Evolutionary conservation across 1,140 invertebrate species (phyloP).

Genomic region (Spodoptera litura): DNA sequence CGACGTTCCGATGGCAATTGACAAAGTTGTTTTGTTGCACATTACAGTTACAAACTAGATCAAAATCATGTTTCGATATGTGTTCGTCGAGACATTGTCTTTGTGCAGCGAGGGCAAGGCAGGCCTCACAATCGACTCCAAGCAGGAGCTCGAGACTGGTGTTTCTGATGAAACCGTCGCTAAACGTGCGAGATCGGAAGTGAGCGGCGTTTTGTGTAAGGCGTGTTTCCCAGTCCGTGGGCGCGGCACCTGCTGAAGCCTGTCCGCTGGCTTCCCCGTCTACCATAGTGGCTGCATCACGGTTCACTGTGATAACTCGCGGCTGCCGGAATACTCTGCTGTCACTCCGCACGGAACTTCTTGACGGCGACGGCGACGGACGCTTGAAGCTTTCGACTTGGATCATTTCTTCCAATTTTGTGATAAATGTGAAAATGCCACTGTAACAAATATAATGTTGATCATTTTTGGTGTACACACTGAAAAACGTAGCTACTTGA

Average conservation of each 20-base stretch:
- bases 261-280: slow-evolving; percentile 68
- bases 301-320: slow-evolving; percentile 83
- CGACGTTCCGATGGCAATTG: slow-evolving; percentile 72
- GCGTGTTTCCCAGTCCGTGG: slow-evolving; percentile 69
- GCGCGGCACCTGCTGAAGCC: slow-evolving; percentile 49
- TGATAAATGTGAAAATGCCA: neutral
- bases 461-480: neutral
- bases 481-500: neutral
- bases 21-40: slow-evolving; percentile 78
- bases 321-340: slow-evolving; percentile 77
- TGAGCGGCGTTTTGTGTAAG: slow-evolving; percentile 65
- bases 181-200: slow-evolving; percentile 82
- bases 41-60: slow-evolving; percentile 84
- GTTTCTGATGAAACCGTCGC: slow-evolving; percentile 83
- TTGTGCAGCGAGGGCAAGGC: slow-evolving; percentile 76
- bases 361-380: slow-evolving; percentile 78
- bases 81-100: slow-evolving; percentile 75
- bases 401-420: slow-evolving; percentile 65
- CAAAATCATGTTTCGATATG: slow-evolving; percentile 75
- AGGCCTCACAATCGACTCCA: slow-evolving; percentile 83
- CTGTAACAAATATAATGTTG: slow-evolving; percentile 48
- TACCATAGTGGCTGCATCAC: slow-evolving; percentile 85
- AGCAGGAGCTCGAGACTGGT: slow-evolving; percentile 84
- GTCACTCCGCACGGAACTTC: slow-evolving; percentile 79
- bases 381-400: slow-evolving; percentile 77